phyloP scores from a whole-genome alignment of 2,797 vertebrate genomes.

The Gastrophryne carolinensis region DNA sequence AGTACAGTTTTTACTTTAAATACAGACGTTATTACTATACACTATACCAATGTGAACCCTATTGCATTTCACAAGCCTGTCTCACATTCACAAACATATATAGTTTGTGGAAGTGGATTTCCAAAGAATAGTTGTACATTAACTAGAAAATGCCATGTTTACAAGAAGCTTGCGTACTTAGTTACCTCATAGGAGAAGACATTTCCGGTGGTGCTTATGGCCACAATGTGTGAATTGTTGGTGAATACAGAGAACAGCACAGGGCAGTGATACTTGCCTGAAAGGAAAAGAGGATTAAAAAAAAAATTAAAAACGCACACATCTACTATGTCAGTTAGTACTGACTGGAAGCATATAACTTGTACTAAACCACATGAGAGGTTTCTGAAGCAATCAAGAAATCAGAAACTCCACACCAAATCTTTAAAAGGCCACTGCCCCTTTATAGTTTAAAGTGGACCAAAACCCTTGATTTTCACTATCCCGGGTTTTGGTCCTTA shows the following conservation, averaged over 20 bases:
- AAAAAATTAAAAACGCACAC: neutral
- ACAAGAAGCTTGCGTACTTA: too few relatives aligned
- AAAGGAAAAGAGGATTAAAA: neutral
- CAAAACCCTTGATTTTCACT: too few relatives aligned
- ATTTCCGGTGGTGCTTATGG: conserved; percentile 89
- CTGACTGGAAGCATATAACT: too few relatives aligned
- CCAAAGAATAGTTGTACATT: neutral
- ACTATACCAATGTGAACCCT: neutral
- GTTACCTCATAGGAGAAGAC: conserved; percentile 89
- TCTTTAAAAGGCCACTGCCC: too few relatives aligned
- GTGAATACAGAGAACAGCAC: conserved; percentile 95
- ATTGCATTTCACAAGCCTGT: neutral
- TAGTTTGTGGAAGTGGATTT: neutral
- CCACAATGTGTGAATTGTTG: conserved; percentile 92
- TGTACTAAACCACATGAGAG: too few relatives aligned
- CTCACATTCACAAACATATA: neutral
- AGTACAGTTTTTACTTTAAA: neutral
- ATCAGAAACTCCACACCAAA: too few relatives aligned
- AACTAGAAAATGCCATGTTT: neutral
- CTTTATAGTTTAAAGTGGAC: too few relatives aligned
- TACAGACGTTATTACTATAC: neutral
- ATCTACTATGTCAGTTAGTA: too few relatives aligned
- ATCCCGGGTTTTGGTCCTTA: too few relatives aligned
- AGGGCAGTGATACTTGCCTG: conserved; percentile 95
- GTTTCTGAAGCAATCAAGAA: too few relatives aligned